Percentiles rank a stretch among this genome's conserved stretches.
These are phyloP conservation scores for Drosophila ogumai DNA, from an alignment of 1,140 invertebrate genomes.

Conservation along the genomic window DNA sequence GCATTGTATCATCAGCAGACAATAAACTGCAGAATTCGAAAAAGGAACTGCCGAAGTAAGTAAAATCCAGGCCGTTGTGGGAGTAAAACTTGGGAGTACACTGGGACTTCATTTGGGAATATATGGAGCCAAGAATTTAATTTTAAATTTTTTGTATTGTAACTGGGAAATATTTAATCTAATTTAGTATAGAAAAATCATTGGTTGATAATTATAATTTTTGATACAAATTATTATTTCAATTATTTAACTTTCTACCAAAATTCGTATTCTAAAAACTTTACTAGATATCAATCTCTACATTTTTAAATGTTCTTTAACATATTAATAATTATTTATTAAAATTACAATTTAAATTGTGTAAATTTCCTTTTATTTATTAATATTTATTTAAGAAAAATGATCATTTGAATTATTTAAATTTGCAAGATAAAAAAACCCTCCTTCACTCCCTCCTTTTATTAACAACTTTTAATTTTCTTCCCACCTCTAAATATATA, in stretches of 20 bases:
- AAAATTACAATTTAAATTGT: no score
- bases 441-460: background rate
- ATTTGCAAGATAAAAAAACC: background rate
- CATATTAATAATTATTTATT: no score
- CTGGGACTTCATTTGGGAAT: background rate
- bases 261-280: background rate
- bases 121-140: background rate
- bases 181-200: no score
- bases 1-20: conserved; percentile 73
- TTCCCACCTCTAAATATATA: background rate
- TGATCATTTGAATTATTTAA: background rate
- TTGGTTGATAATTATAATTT: no score
- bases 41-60: conserved; percentile 29
- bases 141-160: background rate
- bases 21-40: conserved; percentile 51
- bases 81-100: conserved; percentile 16
- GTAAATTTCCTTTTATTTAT: no score
- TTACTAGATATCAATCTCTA: background rate
- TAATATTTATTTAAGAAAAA: background rate
- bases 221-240: no score
- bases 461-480: background rate
- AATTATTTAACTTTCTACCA: no score
- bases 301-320: no score
- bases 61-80: conserved; percentile 19
- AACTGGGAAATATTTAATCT: no score